Evolutionary conservation across 2,113 vertebrate species (phyloP).

Genomic region (Erinaceus europaeus): DNA sequence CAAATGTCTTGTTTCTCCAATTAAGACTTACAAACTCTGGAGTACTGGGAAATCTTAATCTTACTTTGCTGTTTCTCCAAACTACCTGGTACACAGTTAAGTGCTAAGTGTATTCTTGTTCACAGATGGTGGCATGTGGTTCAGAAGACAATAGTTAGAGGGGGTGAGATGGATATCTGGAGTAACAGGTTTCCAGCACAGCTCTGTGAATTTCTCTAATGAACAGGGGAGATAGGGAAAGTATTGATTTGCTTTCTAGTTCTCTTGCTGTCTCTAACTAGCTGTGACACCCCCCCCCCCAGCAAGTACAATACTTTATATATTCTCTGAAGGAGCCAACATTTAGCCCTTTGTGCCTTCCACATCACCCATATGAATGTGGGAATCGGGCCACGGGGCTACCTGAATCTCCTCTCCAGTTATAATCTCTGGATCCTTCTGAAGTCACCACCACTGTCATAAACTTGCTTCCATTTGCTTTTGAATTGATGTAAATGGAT

Average conservation of each 20-base stretch:
- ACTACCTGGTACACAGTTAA: background rate
- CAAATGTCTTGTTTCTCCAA: background rate
- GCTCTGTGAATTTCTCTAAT: background rate
- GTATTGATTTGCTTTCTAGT: background rate
- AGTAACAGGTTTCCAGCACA: background rate
- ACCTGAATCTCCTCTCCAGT: background rate
- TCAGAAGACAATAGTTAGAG: background rate
- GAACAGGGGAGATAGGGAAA: too few species aligned
- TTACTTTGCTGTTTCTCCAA: background rate
- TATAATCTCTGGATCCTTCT: background rate
- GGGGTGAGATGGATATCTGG: background rate
- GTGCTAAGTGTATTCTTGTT: accelerated
- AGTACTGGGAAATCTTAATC: background rate
- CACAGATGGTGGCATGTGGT: too few species aligned
- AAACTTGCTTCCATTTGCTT: background rate
- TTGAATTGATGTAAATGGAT: background rate
- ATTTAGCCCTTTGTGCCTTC: background rate
- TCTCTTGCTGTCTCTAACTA: background rate
- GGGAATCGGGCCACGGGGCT: background rate
- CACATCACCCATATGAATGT: background rate
- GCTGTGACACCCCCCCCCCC: background rate
- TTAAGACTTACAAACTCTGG: background rate
- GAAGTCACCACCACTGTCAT: background rate
- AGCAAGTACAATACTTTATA: background rate
- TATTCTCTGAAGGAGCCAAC: background rate